phyloP scores from a whole-genome alignment of 2,797 vertebrate species.

The Malurus leucopterus region DNA sequence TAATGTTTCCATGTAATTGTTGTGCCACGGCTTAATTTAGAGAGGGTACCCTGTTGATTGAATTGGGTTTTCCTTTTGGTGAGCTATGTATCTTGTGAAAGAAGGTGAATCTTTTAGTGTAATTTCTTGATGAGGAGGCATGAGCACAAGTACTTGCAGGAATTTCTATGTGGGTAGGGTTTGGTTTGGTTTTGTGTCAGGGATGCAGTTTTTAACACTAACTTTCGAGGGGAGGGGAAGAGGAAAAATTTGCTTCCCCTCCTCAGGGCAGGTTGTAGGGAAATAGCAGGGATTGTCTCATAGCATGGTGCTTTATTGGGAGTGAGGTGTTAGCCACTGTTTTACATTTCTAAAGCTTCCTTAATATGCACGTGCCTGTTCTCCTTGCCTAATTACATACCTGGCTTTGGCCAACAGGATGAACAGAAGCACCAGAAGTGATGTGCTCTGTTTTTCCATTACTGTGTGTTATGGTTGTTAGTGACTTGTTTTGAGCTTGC shows the following conservation, averaged over 20 bases:
- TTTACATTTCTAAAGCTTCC: constrained; percentile 44
- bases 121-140: neutral
- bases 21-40: neutral
- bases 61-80: neutral
- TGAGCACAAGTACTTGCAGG: neutral
- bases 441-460: neutral
- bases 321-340: constrained; percentile 33
- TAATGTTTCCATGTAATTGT: neutral
- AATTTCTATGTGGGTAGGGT: neutral
- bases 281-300: neutral
- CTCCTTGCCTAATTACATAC: neutral
- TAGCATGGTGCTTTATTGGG: neutral
- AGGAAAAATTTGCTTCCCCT: neutral
- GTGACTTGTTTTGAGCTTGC: neutral
- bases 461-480: neutral
- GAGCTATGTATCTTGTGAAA: neutral
- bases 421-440: neutral
- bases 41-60: fast-evolving
- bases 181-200: neutral
- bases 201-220: neutral
- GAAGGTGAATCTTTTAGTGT: neutral
- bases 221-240: neutral
- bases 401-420: neutral
- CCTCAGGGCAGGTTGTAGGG: neutral
- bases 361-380: neutral